Base-by-base conservation (phyloP, 2,113 vertebrate genomes). In the Calypte anna region DNA sequence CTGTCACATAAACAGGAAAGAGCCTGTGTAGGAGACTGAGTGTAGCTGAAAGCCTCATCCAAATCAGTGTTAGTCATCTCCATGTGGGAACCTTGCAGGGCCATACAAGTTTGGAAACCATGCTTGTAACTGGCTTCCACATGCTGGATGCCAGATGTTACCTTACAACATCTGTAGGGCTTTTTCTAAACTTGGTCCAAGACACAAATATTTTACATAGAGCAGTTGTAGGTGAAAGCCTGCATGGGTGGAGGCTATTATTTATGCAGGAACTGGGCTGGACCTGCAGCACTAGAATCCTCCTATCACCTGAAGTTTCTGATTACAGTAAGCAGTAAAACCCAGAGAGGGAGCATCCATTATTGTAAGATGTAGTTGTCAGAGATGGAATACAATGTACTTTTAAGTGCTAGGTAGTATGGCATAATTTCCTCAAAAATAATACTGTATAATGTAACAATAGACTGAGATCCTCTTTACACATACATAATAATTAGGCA, bases 71-170 rank as follows among this genome's bases (percentile, higher is more conserved):
- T 88, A 88, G 86, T 58, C 55, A 62, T 80, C 51, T 86, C 79
- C 92, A 67, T 81, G 9, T 88, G 79, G 92, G 58, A 72, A 58
- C 72, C 22, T 88, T 85, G 43, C 51, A 33, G 28, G 90, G 75
- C 79, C 76, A 66, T 0, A 4, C 59, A 94, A 63, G 68, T 59
- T 82, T 74, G 85, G 79, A 59, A 82, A 82, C 28, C 0, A 0
- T 53, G 28, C 8, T 48, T 72, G 44, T 68, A 36, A 78, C 73
- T 89, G 87, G 58, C 27, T 79, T 51, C 87, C 84, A 91, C 28
- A 15, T 96, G 90, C 38, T 16, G 68, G 36, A 46, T 36, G 54
- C 40, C 92, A 90, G 85, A 91, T 95, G 85, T 73, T 58, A 67
- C n/a, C 50, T 82, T 69, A 43, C 21, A 48, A 48, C 13, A 2